Base-by-base conservation (phyloP, 2,113 vertebrate species). In the Megaceryle torquata region DNA sequence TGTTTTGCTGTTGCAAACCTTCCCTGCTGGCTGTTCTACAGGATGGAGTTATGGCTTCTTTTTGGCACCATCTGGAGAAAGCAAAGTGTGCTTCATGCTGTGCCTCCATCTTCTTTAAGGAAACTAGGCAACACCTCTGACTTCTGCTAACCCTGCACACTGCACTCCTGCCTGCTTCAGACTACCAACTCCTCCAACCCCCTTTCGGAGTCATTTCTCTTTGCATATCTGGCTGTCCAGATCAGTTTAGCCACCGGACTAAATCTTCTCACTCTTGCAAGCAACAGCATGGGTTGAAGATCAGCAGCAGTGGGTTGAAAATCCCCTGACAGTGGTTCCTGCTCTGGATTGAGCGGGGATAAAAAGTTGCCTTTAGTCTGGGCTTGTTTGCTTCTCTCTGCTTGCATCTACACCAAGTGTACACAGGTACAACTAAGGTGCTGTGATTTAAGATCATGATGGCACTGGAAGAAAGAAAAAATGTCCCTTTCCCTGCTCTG, bases 11-110 rank as follows among this genome's bases (percentile, higher is more conserved):
- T 9, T n/a, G 31, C 0, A 5, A 75, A 39, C 29, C 46, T 48
- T 46, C 11, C 8, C 46, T 0, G 1, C 19, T 6, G 20, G 53
- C 48, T 4, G 5, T 29, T 33, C 22, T 0, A 13, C 4, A 4
- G 64, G 14, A 33, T 22, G 35, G 43, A 60, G 53, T 82, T 33
- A 31, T 29, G 69, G 46, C 24, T 89, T 50, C 33, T 43, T 60
- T 88, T 81, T 78, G 35, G 51, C 70, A 51, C 19, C 4, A 1
- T 35, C 22, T 83, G 76, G 29, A 80, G 39, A 22, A 82, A 46
- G 2, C 17, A 26, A 26, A 60, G 10, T 2, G 41, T 33, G 59
- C 61, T 37, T 89, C 13, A 2, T 35, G 46, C 44, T 53, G 41
- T 31, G 50, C 54, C 37, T 84, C 16, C 22, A 43, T 74, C 54